Evolutionary conservation across 35 echinoderm and acorn worm species (phyloP), one percentile per base, ranked within the genome.

Genomic region (Chiridota heheva): DNA sequence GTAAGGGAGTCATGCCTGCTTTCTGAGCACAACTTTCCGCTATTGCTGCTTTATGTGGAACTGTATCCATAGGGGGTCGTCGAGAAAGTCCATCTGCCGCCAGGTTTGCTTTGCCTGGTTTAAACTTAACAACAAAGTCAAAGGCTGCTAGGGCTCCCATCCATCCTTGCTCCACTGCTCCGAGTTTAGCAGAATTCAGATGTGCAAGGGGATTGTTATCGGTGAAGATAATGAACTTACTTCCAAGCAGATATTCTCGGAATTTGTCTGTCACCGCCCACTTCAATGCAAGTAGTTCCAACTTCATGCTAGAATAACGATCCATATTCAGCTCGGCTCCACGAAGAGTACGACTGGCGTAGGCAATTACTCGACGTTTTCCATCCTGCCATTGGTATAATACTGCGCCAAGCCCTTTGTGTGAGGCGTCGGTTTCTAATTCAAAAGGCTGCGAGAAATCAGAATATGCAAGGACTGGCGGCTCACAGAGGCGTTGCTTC

Each of bases 161-260:
- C 83, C 83, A 86, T 63, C 71, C 36, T 32, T 86, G 83, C 36
- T 71, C 83, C 1, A 86, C 83, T n/a, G 70, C 70, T 36, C 69
- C 83, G 2, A 86, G 60, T 76, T 85, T 85, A 27, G 82, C 68
- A 10, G 82, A 38, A 0, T 75, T 76, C 12, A 85, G 41, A 34
- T 86, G 58, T 4, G 69, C 49, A 29, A 75, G 37, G 18, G 82
- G 82, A 26, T 86, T 86, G 44, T 86, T 86, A 37, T 86, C 82
- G 0, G 82, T 86, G 57, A 60, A 74, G 48, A 86, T 47, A 22
- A 69, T 47, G 51, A 79, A 78, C 34, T 78, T 35, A 17, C 27
- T 35, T 6, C 38, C 76, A 16, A 61, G 18, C 33, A 79, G 42
- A 12, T 37, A 41, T 7, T 79, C 76, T 5, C 55, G 55, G 56